Evolutionary conservation across 2,797 vertebrate species (phyloP).

Genomic region (Lacerta bilineata): DNA sequence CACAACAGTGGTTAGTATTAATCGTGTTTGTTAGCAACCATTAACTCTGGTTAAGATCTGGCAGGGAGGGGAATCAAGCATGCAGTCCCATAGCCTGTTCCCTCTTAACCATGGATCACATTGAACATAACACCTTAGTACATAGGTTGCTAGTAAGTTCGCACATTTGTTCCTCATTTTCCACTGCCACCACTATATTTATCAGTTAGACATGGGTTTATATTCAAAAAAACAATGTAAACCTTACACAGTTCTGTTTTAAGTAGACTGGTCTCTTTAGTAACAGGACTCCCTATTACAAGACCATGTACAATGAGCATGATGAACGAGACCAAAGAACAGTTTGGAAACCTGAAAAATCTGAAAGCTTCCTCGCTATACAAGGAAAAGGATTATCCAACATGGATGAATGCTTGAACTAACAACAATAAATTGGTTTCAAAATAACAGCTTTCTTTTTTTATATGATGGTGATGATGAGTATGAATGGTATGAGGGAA

Average conservation of each 20-base stretch:
- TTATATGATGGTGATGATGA: background rate
- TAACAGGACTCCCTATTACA: background rate
- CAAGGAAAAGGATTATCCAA: background rate
- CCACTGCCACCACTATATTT: background rate
- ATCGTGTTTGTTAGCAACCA: background rate
- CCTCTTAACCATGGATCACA: background rate
- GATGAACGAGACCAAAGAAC: background rate
- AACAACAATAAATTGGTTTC: background rate
- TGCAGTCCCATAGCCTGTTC: too few species aligned
- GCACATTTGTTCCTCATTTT: background rate
- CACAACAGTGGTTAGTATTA: background rate
- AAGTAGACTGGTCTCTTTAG: slow-evolving; percentile 9
- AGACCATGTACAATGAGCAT: background rate
- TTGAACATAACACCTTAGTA: background rate
- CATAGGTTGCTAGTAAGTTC: slow-evolving; percentile 18
- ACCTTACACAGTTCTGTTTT: background rate
- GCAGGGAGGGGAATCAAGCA: too few species aligned
- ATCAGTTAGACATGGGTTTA: background rate
- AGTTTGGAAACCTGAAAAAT: background rate
- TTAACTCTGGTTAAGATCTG: background rate
- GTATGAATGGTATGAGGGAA: background rate
- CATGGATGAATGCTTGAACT: rapidly evolving
- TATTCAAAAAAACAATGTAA: background rate
- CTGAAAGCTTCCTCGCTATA: rapidly evolving
- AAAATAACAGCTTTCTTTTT: background rate